Evolutionary conservation across 2,888 invertebrate species (phyloP).

Genomic region (Stenchaetothrips biformis): DNA sequence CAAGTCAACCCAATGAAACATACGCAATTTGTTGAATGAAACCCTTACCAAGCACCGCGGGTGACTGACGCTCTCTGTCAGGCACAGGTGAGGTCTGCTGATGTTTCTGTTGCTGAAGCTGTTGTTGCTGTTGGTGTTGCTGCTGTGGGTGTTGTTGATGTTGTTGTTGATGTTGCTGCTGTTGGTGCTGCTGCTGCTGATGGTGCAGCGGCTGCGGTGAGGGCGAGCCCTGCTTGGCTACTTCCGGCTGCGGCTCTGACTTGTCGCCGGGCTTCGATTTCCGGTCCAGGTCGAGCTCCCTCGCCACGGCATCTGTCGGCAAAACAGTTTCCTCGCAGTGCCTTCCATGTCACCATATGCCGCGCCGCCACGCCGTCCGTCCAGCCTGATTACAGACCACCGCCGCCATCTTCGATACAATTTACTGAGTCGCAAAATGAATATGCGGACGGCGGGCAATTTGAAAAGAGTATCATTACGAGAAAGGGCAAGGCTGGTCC

Average conservation of each 20-base stretch:
- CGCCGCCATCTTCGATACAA: conserved; percentile 14
- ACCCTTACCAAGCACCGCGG: conserved; percentile 41
- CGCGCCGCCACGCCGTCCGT: background rate
- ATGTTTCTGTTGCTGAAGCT: conserved; percentile 33
- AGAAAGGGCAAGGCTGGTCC: background rate
- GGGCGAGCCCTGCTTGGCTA: background rate
- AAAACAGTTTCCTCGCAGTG: no score
- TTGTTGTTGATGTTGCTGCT: conserved; percentile 55
- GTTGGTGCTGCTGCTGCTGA: background rate
- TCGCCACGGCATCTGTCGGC: conserved; percentile 70
- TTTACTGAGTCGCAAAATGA: background rate
- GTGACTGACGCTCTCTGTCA: conserved; percentile 80
- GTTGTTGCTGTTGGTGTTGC: conserved; percentile 37
- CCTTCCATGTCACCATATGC: no score
- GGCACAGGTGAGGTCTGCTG: background rate
- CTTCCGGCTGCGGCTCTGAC: background rate
- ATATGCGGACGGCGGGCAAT: background rate
- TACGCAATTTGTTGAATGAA: no score
- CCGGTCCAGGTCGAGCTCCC: conserved; percentile 82
- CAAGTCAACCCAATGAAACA: no score
- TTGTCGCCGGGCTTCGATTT: conserved; percentile 47
- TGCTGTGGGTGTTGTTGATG: conserved; percentile 37
- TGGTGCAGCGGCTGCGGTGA: background rate
- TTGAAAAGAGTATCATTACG: conserved; percentile 1
- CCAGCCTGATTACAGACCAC: background rate